Evolutionary conservation across 2,113 vertebrate genomes (phyloP), one percentile per base, ranked within the genome.

Genomic region (Acanthochromis polyacanthus): DNA sequence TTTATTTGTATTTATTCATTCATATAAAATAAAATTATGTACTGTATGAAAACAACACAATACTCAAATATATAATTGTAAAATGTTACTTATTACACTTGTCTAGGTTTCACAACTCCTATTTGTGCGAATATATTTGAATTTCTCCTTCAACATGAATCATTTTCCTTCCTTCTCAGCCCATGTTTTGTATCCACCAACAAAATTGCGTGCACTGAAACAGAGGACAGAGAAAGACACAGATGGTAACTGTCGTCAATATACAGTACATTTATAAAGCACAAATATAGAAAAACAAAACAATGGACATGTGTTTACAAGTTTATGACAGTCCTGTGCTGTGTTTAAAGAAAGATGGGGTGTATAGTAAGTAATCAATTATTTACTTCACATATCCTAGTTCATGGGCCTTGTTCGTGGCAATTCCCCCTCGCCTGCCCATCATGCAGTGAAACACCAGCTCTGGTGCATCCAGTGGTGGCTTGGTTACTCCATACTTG

Each of bases 391-490:
- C 22, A 14, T 93, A 96, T 58, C 96, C 96, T 0, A 95, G 90
- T 16, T 74, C 2, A 2, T 6, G 60, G 52, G 95, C 95, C 3
- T 91, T 92, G n/a, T 83, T 56, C 1, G 92, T 93, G 56, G 95
- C 96, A 19, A 5, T 28, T n/a, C 0, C 71, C 12, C 94, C 95
- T 67, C 95, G 85, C 10, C 14, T 86, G 63, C 96, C 95, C 46
- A 94, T 48, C 43, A 95, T 95, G 74, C 96, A 96, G 85, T 96
- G 92, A 88, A 97, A 96, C 66, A 96, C 68, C 55, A 96, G 80
- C 30, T 95, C 88, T n/a, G 92, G 74, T 2, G 93, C 81, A 12
- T 96, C 94, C 55, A 72, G 10, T 10, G 45, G 64, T 0, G 95
- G 96, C 73, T 96, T 96, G 36, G 83, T 71, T 0, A 93, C 87